Conservation (phyloP, 2,113 vertebrate species). For the Pseudopipra pipra region DNA sequence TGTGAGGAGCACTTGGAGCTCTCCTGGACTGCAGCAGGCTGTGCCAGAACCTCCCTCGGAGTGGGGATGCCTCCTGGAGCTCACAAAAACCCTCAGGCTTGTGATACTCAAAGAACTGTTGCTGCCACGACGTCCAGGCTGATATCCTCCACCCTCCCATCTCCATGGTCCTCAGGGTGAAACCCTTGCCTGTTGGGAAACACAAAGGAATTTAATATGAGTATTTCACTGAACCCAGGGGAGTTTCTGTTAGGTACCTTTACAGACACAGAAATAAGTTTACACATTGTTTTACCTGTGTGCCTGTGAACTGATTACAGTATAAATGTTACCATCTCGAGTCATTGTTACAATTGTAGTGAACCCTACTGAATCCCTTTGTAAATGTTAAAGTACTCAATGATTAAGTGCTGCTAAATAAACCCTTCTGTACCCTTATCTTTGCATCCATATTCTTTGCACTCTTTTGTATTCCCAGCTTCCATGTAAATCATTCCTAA, state of each 20-base stretch:
- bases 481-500: neutral
- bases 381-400: neutral
- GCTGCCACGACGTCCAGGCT: neutral
- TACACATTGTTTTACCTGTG: neutral
- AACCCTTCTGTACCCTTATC: neutral
- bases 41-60: neutral
- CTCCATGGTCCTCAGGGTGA: neutral
- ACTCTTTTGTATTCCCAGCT: neutral
- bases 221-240: neutral
- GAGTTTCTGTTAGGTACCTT: neutral
- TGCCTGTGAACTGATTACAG: neutral
- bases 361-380: neutral
- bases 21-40: neutral
- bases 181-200: neutral
- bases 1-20: neutral
- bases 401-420: neutral
- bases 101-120: neutral
- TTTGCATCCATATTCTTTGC: neutral
- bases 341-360: neutral
- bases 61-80: neutral
- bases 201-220: neutral
- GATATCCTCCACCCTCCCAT: neutral
- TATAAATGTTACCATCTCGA: neutral
- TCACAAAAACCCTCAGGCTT: neutral
- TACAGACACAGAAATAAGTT: neutral